Evolutionary conservation across 2,113 vertebrate genomes (phyloP), one percentile per base, ranked within the genome.

Genomic region (Gopherus evgoodei): DNA sequence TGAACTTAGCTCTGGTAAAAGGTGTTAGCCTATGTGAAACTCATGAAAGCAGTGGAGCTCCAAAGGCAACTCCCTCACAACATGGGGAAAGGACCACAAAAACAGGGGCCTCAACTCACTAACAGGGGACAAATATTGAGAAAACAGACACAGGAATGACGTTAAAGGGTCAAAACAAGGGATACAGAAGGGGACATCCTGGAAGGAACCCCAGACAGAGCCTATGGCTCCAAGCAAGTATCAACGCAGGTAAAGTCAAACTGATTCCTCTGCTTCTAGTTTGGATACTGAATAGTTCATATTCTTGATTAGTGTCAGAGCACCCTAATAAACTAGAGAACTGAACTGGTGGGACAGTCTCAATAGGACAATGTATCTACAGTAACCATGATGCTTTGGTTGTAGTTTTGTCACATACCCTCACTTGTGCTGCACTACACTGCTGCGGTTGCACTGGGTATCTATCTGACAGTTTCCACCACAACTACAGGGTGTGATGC

Each of bases 61-160:
- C 35, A 69, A 38, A 69, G 35, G 35, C 17, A n/a, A n/a, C 19
- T 89, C 7, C 25, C 19, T 3, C 76, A 91, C n/a, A 0, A 0
- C 50, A 86, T 1, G 22, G 4, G 19, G 38, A 35, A 2, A 1
- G 53, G 47, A 35, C 3, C 21, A 29, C 14, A 27, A 5, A 2
- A 38, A 6, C 22, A 42, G 21, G 13, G 16, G 38, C 50, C 6
- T 31, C 44, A 1, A 0, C 42, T 5, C 6, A 62, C 78, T 0
- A 4, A 22, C 31, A 78, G 42, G 14, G 35, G 44, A 42, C 56
- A 82, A 53, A 52, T 42, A 38, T 29, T 31, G 0, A 92, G 83
- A 78, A 91, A 19, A 4, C 11, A 21, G 84, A 29, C 49, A 88
- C 5, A 6, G 31, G 19, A 80, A 21, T 19, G 31, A 52, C 84